Evolutionary conservation across 1,140 invertebrate genomes (phyloP), one percentile per base, ranked within the genome.

Genomic region (Aphelenchoides avenae): DNA sequence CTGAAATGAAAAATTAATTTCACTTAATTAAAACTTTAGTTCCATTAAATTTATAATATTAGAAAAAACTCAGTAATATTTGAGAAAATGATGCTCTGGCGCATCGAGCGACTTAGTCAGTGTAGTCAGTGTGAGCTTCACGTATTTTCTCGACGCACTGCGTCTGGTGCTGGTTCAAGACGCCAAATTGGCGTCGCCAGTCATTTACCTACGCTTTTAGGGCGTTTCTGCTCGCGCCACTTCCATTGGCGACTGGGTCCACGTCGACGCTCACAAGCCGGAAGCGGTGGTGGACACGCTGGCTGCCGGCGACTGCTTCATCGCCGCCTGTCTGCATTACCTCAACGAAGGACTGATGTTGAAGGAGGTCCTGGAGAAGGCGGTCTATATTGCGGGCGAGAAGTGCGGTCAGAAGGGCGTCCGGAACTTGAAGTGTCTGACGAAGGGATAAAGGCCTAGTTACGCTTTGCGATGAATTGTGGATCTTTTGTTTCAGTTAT

Each of bases 261-360:
- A 49, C n/a, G 30, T 63, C 34, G 49, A 63, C 11, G 55, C 66
- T n/a, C 47, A 60, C 33, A 5, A 9, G 7, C 40, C 43, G 15
- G 2, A 9, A 20, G 20, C 24, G 33, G n/a, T 63, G n/a, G 33
- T 66, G n/a, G 61, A 64, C 34, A 66, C 61, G n/a, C 31, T 64
- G 29, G 61, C 31, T 5, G 61, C 61, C 37, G 61, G 61, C 9
- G 61, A 64, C 47, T 61, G 39, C 13, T 64, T 64, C 30, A 61
- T 64, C 22, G 61, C 40, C 18, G 52, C 63, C 5, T 29, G 20
- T 46, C 24, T 64, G 22, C 41, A 63, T 49, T 30, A 20, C 30
- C 30, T 63, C 15, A 65, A 57, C 31, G 13, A 36, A 41, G 27
- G 33, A 3, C 20, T 20, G 11, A 15, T 55, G 5, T 40, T 66